Evolutionary conservation across 2,888 invertebrate genomes (phyloP).

Genomic region (Anoncus sp.): DNA sequence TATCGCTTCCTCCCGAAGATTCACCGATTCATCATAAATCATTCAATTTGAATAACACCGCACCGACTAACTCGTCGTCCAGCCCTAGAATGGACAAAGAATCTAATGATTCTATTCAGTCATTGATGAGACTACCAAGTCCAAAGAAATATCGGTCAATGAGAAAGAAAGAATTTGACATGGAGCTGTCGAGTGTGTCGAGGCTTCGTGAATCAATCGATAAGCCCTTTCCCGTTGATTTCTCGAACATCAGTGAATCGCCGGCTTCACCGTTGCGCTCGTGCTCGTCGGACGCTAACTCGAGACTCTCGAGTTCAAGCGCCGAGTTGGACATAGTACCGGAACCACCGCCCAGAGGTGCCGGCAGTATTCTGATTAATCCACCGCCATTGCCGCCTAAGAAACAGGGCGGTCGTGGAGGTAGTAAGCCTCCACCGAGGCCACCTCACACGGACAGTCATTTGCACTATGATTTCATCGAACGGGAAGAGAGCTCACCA

Average conservation of each 20-base stretch:
- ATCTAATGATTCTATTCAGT: constrained; percentile 72
- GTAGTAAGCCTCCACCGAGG: constrained; percentile 86
- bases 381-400: constrained; percentile 91
- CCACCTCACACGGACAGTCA: constrained; percentile 86
- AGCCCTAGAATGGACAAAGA: constrained; percentile 78
- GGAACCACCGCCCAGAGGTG: constrained; percentile 89
- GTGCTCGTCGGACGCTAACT: constrained; percentile 78
- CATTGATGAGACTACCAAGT: constrained; percentile 80
- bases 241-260: constrained; percentile 73
- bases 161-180: constrained; percentile 74
- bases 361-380: constrained; percentile 86
- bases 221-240: constrained; percentile 80
- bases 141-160: constrained; percentile 80
- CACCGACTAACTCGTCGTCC: constrained; percentile 76
- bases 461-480: constrained; percentile 85
- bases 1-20: constrained; percentile 87
- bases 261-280: constrained; percentile 78
- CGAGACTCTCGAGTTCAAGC: constrained; percentile 79
- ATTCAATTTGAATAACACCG: constrained; percentile 70
- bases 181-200: constrained; percentile 71
- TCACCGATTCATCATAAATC: constrained; percentile 80
- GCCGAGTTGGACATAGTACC: constrained; percentile 84
- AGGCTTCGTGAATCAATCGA: constrained; percentile 73
- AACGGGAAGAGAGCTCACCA: constrained; percentile 82
- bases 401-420: constrained; percentile 86